Percentiles rank a stretch among this genome's conserved stretches.
phyloP scores from a whole-genome alignment of 2,113 vertebrate genomes.

The Coreoperca whiteheadi region DNA sequence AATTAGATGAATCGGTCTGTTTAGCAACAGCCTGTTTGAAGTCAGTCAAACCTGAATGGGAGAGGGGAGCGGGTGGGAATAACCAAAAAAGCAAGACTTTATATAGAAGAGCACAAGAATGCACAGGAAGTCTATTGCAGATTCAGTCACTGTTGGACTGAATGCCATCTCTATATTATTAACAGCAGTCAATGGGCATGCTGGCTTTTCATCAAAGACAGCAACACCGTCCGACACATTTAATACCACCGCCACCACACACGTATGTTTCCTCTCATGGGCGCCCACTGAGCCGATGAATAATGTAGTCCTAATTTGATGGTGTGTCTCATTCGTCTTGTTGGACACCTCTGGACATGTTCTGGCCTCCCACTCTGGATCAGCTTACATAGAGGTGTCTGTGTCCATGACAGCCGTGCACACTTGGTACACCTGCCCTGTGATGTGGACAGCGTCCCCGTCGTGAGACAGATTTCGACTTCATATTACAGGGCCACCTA shows the following conservation, averaged over 20 bases:
- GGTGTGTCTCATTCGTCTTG: slow-evolving; percentile 72
- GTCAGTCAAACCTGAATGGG: slow-evolving; percentile 55
- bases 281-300: slow-evolving; percentile 70
- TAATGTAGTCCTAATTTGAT: slow-evolving; percentile 83
- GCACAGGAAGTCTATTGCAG: neutral
- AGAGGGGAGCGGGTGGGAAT: slow-evolving; percentile 25
- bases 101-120: neutral
- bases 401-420: slow-evolving; percentile 69
- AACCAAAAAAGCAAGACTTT: slow-evolving; percentile 41
- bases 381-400: slow-evolving; percentile 80
- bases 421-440: slow-evolving; percentile 48
- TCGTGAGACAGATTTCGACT: slow-evolving; percentile 50
- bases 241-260: slow-evolving; percentile 60
- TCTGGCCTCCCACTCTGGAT: slow-evolving; percentile 71
- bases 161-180: slow-evolving; percentile 18
- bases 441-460: slow-evolving; percentile 46
- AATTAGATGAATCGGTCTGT: slow-evolving; percentile 76
- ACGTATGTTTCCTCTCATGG: slow-evolving; percentile 71
- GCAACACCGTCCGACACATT: slow-evolving; percentile 55
- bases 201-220: slow-evolving; percentile 40
- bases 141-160: neutral
- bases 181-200: slow-evolving; percentile 28
- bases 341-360: slow-evolving; percentile 80
- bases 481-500: slow-evolving; percentile 54
- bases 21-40: slow-evolving; percentile 75